Evolutionary conservation across 2,113 vertebrate species (phyloP), one percentile per base, ranked within the genome.

Genomic region (Junco hyemalis): DNA sequence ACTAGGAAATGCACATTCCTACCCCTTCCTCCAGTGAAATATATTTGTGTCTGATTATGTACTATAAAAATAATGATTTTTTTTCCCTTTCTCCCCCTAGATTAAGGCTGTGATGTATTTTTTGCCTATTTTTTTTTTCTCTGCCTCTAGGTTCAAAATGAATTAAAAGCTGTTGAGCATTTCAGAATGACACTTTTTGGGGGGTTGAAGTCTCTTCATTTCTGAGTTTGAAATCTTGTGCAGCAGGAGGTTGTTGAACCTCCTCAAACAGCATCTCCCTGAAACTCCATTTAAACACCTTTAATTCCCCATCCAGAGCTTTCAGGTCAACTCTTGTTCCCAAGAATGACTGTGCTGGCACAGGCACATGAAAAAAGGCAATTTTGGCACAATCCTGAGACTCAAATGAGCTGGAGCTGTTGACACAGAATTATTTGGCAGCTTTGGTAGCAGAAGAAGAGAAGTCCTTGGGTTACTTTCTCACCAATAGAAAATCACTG

Each of bases 111-210:
- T 93, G 86, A 92, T 97, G 96, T 97, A 91, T 95, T 96, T 96
- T 97, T 91, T 90, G 94, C 97, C 42, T 85, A 38, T 80, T 85
- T 95, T 79, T 95, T 95, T 77, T 90, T 80, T 35, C 81, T 95
- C 83, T 85, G 95, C 97, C 96, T 97, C 96, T 94, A 85, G 97
- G 96, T 91, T 97, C 96, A 59, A 96, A 74, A 94, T 92, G 86
- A 97, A 97, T 98, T 98, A 98, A 98, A 98, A 92, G 96, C 97
- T 96, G 94, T 76, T 82, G 95, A 97, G 81, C 96, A 73, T 96
- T 96, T 93, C 92, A 51, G 76, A 88, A 57, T 92, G 53, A 80
- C 91, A 44, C 50, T 79, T 88, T 61, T 9, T 50, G 38, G 74
- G 80, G 44, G 54, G 36, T 45, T 94, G 63, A 79, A 72, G 94